Evolutionary conservation across 2,888 invertebrate genomes (phyloP), one percentile per base, ranked within the genome.

Genomic region (Epinotia bilunana): DNA sequence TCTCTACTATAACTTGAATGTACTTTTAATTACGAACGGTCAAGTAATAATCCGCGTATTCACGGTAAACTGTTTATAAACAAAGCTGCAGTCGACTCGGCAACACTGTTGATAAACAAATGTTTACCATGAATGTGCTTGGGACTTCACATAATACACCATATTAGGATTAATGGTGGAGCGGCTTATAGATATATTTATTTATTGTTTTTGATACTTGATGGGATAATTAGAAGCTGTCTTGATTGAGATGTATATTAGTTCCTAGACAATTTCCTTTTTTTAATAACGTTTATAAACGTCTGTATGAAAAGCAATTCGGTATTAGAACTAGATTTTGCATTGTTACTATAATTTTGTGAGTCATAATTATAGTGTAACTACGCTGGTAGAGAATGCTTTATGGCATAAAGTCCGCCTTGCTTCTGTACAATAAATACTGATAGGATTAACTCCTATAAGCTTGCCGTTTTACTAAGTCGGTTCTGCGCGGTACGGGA

Each of bases 171-270:
- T 49, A 68, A 53, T 57, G 74, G 71, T 75, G 71, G 65, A 73
- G 18, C 58, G 65, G 73, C 70, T 78, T 77, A 68, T 76, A 71
- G 73, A 76, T 70, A 78, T 71, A 70, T 77, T 78, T 73, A 80
- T 78, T 80, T 79, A 79, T 77, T 78, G 76, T 76, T 79, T 79
- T 79, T 79, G 62, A 74, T 78, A 77, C 64, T 73, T 61, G 76
- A 77, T 63, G 73, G 76, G 74, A 73, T 72, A 57, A 58, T 57
- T 62, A 73, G 67, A 49, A 33, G 46, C 23, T 28, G 61, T 69
- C 13, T 74, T 69, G 69, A 33, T 74, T 69, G 63, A 69, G 73
- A 73, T 39, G 20, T 46, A 23, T 55, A 39, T 58, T 43, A 58
- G 0, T 11, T 18, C 43, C 5, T 67, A 18, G 13, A 33, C 49